Evolutionary conservation across 2,888 invertebrate species (phyloP).

Genomic region (Amiota minor): DNA sequence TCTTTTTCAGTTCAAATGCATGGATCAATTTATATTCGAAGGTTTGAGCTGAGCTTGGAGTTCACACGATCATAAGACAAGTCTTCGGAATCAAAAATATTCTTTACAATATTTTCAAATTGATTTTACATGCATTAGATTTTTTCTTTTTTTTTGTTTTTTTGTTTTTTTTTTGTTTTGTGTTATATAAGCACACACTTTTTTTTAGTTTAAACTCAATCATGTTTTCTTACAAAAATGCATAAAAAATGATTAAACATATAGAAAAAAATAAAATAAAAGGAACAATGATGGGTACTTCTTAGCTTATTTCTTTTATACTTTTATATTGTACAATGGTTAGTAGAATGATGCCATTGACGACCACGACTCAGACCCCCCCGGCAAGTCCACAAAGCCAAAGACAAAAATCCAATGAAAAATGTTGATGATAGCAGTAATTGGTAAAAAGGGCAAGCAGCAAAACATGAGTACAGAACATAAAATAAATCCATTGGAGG

Average conservation of each 20-base stretch:
- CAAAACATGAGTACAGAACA: conserved; percentile 25
- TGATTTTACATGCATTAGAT: no score
- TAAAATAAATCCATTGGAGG: not conserved
- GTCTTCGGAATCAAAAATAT: no score
- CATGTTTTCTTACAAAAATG: no score
- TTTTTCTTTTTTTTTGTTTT: no score
- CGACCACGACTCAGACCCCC: not conserved
- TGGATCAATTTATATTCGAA: no score
- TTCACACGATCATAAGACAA: no score
- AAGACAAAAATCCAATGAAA: conserved; percentile 6
- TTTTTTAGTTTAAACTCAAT: no score
- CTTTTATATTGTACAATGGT: conserved; percentile 33
- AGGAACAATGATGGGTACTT: conserved; percentile 53
- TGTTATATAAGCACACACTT: no score
- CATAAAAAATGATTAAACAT: not conserved
- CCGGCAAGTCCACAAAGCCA: conserved; percentile 32
- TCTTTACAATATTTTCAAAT: no score
- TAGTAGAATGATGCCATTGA: not conserved
- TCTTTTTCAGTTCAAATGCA: no score
- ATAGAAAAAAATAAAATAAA: not conserved
- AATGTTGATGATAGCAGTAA: conserved; percentile 54
- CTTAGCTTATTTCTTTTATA: conserved; percentile 59
- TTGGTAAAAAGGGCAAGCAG: conserved; percentile 58
- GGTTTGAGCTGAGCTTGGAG: no score
- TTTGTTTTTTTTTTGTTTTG: no score